These are phyloP conservation scores for Euplagia quadripunctaria DNA, from an alignment of 2,888 invertebrate species.

Conservation along the genomic window DNA sequence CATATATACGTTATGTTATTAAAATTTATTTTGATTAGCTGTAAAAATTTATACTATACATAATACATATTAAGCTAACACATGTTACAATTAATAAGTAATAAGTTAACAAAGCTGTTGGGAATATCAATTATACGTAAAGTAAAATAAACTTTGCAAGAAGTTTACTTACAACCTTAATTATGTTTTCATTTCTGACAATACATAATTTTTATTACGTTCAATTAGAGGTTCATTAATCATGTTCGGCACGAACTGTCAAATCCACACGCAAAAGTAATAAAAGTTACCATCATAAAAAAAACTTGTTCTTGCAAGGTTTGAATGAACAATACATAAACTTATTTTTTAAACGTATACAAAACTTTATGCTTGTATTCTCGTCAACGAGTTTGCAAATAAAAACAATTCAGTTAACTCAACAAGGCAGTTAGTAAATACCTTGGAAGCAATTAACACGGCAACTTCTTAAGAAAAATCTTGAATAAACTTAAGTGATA, in stretches of 20 bases:
- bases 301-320: not conserved
- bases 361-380: not conserved
- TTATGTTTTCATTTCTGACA: not conserved
- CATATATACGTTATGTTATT: no score
- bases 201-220: not conserved
- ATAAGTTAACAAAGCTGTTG: no score
- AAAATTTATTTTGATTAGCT: no score
- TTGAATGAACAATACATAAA: not conserved
- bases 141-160: not conserved
- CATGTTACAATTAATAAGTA: no score
- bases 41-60: no score
- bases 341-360: not conserved
- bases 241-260: not conserved
- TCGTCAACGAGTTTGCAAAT: not conserved
- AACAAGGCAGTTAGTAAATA: slow-evolving; percentile 9
- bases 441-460: slow-evolving; percentile 11
- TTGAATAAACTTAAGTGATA: slow-evolving; percentile 16
- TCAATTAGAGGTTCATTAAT: not conserved
- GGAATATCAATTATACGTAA: not conserved
- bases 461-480: slow-evolving; percentile 13
- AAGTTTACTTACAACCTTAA: not conserved
- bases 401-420: slow-evolving; percentile 1
- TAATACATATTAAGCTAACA: no score
- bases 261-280: not conserved
- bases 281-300: not conserved